Conservation (phyloP, 1,140 invertebrate genomes). For the Hypsibius dujardini region DNA sequence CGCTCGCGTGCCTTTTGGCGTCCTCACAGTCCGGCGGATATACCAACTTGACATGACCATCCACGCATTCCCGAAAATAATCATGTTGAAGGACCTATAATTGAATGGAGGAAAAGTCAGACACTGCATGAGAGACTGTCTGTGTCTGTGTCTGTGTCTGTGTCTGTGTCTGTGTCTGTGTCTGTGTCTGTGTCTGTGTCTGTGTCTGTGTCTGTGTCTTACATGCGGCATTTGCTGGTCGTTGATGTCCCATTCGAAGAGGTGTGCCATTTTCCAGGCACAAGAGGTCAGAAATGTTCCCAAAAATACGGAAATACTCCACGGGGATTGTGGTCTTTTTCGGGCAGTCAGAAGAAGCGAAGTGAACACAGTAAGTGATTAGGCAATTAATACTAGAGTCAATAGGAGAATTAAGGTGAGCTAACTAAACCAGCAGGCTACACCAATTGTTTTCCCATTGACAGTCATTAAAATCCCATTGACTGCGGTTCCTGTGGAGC, state of each 20-base stretch:
- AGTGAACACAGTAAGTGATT: too few species aligned
- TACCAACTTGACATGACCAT: conserved; percentile 71
- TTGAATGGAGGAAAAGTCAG: not conserved
- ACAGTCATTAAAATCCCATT: not conserved
- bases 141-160: too few species aligned
- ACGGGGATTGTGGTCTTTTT: too few species aligned
- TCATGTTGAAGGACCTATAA: conserved; percentile 63
- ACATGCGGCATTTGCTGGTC: conserved; percentile 2
- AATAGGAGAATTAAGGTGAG: not conserved
- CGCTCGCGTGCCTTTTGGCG: conserved; percentile 72
- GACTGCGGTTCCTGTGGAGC: not conserved
- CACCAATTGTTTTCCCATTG: not conserved
- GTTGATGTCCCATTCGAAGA: conserved; percentile 16
- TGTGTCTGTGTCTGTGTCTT: too few species aligned
- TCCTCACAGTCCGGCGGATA: conserved; percentile 72
- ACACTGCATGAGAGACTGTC: too few species aligned
- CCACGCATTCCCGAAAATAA: conserved; percentile 78
- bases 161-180: too few species aligned
- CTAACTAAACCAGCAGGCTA: not conserved
- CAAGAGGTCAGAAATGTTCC: too few species aligned
- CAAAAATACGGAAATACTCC: too few species aligned
- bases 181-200: too few species aligned
- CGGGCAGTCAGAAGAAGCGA: too few species aligned
- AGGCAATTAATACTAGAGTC: too few species aligned
- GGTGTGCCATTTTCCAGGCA: not conserved